phyloP scores from a whole-genome alignment of 2,113 vertebrate species.

The Chloroceryle aenea region DNA sequence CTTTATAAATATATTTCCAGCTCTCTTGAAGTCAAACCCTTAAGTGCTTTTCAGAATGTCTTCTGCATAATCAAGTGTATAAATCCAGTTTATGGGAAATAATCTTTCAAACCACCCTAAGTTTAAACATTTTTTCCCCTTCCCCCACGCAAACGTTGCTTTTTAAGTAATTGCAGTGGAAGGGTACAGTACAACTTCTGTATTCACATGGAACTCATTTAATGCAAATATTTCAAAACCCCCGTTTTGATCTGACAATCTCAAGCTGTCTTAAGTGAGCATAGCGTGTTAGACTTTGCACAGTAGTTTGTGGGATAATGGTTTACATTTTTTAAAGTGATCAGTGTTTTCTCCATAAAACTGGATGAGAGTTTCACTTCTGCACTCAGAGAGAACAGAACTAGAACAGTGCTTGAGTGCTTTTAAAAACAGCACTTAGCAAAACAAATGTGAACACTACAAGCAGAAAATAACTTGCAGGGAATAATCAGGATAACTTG shows the following conservation, averaged over 20 bases:
- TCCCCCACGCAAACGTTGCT: neutral
- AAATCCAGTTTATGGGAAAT: slow-evolving; percentile 42
- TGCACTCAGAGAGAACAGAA: neutral
- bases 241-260: slow-evolving; percentile 26
- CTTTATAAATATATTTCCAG: slow-evolving; percentile 33
- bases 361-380: neutral
- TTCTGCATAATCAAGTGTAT: slow-evolving; percentile 35
- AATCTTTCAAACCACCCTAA: slow-evolving; percentile 18
- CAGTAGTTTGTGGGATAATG: slow-evolving; percentile 28
- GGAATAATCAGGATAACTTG: neutral
- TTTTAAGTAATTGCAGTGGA: slow-evolving; percentile 6
- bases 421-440: neutral
- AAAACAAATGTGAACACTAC: neutral
- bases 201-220: slow-evolving; percentile 46
- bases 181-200: neutral
- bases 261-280: slow-evolving; percentile 35
- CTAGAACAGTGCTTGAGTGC: neutral
- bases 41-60: slow-evolving; percentile 36
- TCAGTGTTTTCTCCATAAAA: slow-evolving; percentile 21
- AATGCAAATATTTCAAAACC: neutral
- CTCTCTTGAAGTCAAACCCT: slow-evolving; percentile 44
- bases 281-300: neutral
- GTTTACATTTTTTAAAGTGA: slow-evolving; percentile 25
- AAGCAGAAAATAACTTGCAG: neutral
- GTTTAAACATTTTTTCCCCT: neutral